Base-by-base conservation (phyloP, 1,140 invertebrate species). In the Diorhabda elongata region DNA sequence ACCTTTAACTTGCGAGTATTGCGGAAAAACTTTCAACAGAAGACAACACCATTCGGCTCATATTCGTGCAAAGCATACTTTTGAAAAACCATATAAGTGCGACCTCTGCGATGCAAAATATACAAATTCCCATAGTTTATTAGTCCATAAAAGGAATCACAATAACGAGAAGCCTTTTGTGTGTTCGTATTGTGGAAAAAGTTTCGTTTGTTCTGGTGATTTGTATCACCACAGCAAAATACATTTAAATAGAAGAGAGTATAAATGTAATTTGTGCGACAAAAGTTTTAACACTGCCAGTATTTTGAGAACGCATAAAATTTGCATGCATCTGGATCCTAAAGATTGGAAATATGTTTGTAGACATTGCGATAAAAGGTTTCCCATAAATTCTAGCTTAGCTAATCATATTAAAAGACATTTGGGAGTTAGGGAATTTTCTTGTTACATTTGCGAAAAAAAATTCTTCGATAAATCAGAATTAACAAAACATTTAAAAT, bases 401-500 rank as follows among this genome's bases (percentile, higher is more conserved):
- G 59, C 71, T 42, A 57, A 69, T 26, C 73, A 74, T 45, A 52
- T 72, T 44, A 72, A 73, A 60, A 45, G 73, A 44, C 73, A 74
- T 44, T 65, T 41, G 5, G 73, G 73, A 8, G 58, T 70, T 9
- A 74, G 69, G 62, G 71, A 74, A 42, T 69, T 67, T 67, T 52
- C 62, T 7, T 99, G 97, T 82, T 98, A 98, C 77, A 92, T 97
- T 26, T 99, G 97, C 80, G 91, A 88, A 77, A 99, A 99, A 82
- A 96, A 94, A 2, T 99, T 99, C 78, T 97, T 97, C 9, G 97
- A 99, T 82, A 83, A 99, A 61, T 97, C 95, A 3, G 99, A 99
- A 83, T 85, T 99, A 3, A 98, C 98, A 82, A 97, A 98, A 26
- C 97, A 99, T 81, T 82, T 98, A 43, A 86, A 97, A 71, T 98